phyloP scores from a whole-genome alignment of 2,113 vertebrate genomes.

The Siniperca knerii region DNA sequence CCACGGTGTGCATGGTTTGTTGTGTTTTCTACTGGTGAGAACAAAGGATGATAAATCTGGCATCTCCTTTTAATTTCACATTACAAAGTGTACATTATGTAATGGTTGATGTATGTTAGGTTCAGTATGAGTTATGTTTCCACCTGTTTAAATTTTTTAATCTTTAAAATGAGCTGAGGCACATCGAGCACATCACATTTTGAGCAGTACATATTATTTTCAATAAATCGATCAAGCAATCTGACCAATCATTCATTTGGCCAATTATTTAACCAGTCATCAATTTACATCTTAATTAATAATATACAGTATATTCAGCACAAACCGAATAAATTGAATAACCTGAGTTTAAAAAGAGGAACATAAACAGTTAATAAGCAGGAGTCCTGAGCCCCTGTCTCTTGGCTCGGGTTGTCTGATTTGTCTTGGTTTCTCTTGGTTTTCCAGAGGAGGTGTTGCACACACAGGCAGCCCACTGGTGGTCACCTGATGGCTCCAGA shows the following conservation, averaged over 20 bases:
- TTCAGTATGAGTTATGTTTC: too few relatives aligned
- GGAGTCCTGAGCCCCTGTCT: background rate
- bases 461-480: constrained; percentile 92
- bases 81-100: too few relatives aligned
- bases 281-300: background rate
- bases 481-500: constrained; percentile 92
- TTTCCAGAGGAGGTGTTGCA: constrained; percentile 91
- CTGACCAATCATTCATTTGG: background rate
- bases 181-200: background rate
- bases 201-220: background rate
- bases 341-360: background rate
- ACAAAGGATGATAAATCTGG: background rate
- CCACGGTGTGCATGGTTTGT: too few relatives aligned
- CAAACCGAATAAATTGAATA: background rate
- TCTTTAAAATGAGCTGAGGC: background rate
- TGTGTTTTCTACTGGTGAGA: background rate
- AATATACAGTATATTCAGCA: background rate
- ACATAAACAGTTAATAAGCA: background rate
- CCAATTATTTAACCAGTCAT: background rate
- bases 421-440: background rate
- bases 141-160: too few relatives aligned
- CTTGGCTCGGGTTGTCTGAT: background rate
- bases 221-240: background rate
- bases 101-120: too few relatives aligned
- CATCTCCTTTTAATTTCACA: background rate